Evolutionary conservation across 2,113 vertebrate genomes (phyloP).

Genomic region (Aegithalos caudatus): DNA sequence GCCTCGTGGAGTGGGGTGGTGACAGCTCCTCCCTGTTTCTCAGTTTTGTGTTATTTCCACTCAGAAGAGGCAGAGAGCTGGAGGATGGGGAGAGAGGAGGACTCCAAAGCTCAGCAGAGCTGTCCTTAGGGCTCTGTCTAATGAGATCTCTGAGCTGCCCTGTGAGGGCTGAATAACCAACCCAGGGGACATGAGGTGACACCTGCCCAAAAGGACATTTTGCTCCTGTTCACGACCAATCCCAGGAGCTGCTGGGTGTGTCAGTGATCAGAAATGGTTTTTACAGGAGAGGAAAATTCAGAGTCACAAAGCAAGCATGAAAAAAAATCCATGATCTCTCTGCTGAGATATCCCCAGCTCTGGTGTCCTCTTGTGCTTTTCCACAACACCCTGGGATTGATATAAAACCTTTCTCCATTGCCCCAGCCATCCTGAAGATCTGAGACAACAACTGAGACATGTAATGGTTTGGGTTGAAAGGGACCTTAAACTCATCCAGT

Average conservation of each 20-base stretch:
- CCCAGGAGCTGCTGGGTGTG: neutral
- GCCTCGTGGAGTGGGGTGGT: neutral
- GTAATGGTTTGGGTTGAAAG: neutral
- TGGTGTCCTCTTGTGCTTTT: neutral
- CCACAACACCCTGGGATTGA: neutral
- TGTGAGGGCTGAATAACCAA: neutral
- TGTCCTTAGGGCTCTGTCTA: neutral
- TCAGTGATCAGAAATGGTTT: neutral
- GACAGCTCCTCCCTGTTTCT: neutral
- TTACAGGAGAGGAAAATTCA: neutral
- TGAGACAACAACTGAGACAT: neutral
- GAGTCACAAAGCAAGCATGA: neutral
- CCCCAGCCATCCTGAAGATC: neutral
- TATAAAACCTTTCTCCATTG: neutral
- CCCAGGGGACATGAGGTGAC: accelerated
- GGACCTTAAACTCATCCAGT: neutral
- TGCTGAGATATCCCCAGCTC: neutral
- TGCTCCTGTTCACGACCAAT: neutral
- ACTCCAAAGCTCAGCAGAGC: neutral
- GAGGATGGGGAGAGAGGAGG: neutral
- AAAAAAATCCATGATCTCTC: neutral
- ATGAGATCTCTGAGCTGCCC: neutral
- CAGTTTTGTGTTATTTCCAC: neutral
- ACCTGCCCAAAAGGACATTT: neutral
- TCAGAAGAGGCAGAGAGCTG: neutral